Evolutionary conservation across 2,888 invertebrate species (phyloP).

Genomic region (Macrophya alboannulata): DNA sequence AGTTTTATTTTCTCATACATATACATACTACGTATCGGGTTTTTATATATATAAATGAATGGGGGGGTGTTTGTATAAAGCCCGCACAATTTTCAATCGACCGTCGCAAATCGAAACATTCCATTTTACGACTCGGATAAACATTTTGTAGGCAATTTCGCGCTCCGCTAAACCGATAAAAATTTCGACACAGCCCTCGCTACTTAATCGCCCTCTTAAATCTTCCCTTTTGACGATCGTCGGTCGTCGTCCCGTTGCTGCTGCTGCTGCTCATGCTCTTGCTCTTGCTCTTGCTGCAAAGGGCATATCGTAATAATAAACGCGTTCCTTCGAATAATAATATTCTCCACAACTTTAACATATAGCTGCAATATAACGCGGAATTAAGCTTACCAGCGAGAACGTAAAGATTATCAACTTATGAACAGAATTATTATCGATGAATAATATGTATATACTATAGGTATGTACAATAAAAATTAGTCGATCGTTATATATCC

Average conservation of each 20-base stretch:
- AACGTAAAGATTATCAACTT: slow-evolving; percentile 2
- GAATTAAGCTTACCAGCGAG: not conserved
- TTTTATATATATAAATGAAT: not conserved
- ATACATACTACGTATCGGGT: not conserved
- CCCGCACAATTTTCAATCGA: slow-evolving; percentile 38
- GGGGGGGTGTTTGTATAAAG: not conserved
- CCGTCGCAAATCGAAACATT: slow-evolving; percentile 52
- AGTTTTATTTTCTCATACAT: too few relatives aligned
- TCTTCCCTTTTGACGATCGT: slow-evolving; percentile 50
- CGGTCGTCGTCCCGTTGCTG: slow-evolving; percentile 5
- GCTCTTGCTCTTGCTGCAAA: not conserved
- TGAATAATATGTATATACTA: too few relatives aligned
- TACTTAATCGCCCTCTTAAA: slow-evolving; percentile 51
- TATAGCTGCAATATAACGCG: too few relatives aligned
- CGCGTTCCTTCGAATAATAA: not conserved
- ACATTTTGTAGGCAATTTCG: slow-evolving; percentile 55
- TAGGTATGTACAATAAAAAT: not conserved
- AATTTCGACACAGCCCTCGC: slow-evolving; percentile 52
- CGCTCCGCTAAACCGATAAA: slow-evolving; percentile 53
- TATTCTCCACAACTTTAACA: not conserved
- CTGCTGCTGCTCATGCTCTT: not conserved
- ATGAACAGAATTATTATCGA: not conserved
- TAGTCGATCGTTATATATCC: too few relatives aligned
- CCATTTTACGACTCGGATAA: slow-evolving; percentile 47
- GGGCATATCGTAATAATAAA: slow-evolving; percentile 33